Evolutionary conservation across 2,113 vertebrate species (phyloP).

Genomic region (Pteruthius melanotis): DNA sequence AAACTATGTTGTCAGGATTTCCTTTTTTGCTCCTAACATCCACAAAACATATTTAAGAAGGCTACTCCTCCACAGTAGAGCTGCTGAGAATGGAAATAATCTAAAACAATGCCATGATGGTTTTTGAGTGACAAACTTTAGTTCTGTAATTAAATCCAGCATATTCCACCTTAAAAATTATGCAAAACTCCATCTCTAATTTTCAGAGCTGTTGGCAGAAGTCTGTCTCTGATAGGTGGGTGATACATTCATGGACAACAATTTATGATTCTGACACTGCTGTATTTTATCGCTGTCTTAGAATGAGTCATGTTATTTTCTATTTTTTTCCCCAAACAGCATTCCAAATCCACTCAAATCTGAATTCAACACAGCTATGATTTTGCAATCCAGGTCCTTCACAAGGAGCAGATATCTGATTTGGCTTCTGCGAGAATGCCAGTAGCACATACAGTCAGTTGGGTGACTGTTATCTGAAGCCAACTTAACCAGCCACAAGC

Average conservation of each 20-base stretch:
- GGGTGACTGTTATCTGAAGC: neutral
- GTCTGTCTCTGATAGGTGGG: neutral
- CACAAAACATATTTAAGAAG: neutral
- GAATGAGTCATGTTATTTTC: constrained; percentile 22
- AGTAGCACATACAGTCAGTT: rapidly evolving
- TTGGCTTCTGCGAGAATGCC: neutral
- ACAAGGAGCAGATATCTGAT: neutral
- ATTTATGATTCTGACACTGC: constrained; percentile 12
- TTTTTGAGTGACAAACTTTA: neutral
- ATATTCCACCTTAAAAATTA: constrained; percentile 14
- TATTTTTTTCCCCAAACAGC: neutral
- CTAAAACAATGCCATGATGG: neutral
- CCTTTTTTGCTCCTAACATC: neutral
- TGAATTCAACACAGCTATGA: neutral
- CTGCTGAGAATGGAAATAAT: neutral
- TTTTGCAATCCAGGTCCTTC: neutral
- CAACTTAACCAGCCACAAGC: neutral
- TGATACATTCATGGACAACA: neutral
- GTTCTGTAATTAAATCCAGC: neutral
- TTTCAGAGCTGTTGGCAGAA: neutral
- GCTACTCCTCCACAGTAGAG: neutral
- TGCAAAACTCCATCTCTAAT: neutral
- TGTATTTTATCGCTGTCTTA: neutral
- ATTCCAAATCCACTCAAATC: neutral
- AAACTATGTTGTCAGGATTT: neutral